Base-by-base conservation (phyloP, 2,888 invertebrate species). In the Eilema sororculum region DNA sequence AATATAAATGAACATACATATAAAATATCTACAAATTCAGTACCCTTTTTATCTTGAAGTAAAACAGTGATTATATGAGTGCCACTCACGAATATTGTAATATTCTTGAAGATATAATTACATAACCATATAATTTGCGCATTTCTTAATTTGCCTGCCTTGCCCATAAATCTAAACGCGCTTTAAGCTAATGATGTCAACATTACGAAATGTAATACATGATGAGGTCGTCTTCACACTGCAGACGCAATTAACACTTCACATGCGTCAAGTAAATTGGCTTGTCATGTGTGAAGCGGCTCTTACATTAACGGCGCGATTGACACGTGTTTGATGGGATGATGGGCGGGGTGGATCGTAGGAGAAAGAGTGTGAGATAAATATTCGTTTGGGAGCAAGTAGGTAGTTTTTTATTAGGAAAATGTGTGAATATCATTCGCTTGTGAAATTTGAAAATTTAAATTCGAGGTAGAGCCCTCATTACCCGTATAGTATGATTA, bases 221-320 rank as follows among this genome's bases (percentile, higher is more conserved):
- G 37, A 68, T 82, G 79, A 82, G 81, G 79, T 82, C 77, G 73
- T 70, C 79, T 79, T 79, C 83, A 82, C 81, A 82, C 77, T 74
- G 70, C 37, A 69, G 63, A 65, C 58, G 77, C 81, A 82, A 82
- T 82, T 82, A 82, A 78, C 75, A 77, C 77, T 82, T 82, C 84
- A 86, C 82, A 89, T 85, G 80, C 86, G 89, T 92, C 91, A 88
- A 86, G 84, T 79, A 88, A 93, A 94, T 93, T 91, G 89, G 88
- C 93, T 89, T 90, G 93, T 93, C 93, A 93, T 88, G 90, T 89
- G 87, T 88, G 84, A 86, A 84, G 83, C 79, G 78, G 83, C 85
- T 85, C 83, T 83, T 79, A 79, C 83, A 83, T 86, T 83, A 83
- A 74, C 74, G 63, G 71, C 61, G 70, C 73, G 75, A 78, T 77